These are phyloP conservation scores for Oryzias curvinotus DNA, from an alignment of 2,113 vertebrate genomes.

Conservation along the genomic window DNA sequence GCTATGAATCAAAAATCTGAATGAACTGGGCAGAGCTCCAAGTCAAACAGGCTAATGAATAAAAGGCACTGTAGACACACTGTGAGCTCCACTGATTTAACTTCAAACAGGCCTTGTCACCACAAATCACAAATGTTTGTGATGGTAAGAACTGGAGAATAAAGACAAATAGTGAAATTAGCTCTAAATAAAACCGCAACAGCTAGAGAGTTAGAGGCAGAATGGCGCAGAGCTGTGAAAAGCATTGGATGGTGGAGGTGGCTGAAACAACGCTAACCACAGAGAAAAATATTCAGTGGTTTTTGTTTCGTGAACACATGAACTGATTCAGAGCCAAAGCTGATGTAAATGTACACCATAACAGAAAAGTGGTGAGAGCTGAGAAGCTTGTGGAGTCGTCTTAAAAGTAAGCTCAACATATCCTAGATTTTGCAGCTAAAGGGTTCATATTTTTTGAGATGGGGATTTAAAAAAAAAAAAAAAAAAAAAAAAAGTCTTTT, in stretches of 20 bases:
- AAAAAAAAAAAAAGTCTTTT: not conserved
- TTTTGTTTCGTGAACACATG: too few species aligned
- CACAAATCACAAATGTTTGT: constrained; percentile 11
- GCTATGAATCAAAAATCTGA: constrained; percentile 52
- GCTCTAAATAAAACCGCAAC: too few species aligned
- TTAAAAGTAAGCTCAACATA: not conserved
- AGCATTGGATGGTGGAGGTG: too few species aligned
- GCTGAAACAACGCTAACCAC: too few species aligned
- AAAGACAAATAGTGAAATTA: too few species aligned
- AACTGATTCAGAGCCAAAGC: too few species aligned
- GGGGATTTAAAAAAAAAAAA: not conserved
- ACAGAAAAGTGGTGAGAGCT: not conserved
- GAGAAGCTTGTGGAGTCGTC: not conserved
- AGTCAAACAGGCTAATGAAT: constrained; percentile 59
- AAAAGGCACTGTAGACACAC: constrained; percentile 31
- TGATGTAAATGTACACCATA: too few species aligned
- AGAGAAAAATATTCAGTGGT: too few species aligned
- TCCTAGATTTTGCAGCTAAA: not conserved
- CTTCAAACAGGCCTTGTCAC: constrained; percentile 27
- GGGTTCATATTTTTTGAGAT: not conserved
- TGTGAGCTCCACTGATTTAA: constrained; percentile 30
- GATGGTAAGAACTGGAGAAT: not conserved
- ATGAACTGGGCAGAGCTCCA: constrained; percentile 56
- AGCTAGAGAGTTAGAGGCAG: too few species aligned
- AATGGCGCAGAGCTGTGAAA: too few species aligned